Base-by-base conservation (phyloP, 2,797 vertebrate genomes). In the Myotis daubentonii region DNA sequence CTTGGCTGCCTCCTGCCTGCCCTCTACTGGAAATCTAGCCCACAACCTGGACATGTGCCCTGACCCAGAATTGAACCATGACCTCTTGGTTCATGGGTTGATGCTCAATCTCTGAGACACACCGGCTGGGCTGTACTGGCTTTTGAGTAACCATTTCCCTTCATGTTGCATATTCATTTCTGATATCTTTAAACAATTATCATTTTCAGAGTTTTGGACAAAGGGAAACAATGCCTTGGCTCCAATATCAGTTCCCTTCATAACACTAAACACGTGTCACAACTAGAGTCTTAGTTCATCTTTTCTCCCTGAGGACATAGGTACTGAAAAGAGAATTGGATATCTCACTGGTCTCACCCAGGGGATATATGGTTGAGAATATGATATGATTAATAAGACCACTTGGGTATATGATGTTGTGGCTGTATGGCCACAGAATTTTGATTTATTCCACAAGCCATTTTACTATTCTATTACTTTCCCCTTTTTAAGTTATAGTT, bases 321-420 rank as follows among this genome's bases (percentile, higher is more conserved):
- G 82, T 79, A 88, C 74, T 91, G 70, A 94, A 90, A 91, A 90
- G 74, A 91, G 70, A 94, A 91, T 91, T 91, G 60, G 53, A 78
- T 94, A 33, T 30, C 22, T 89, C 80, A 72, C 33, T 80, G 76
- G 25, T 74, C 60, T 60, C 97, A 91, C 28, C 49, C 23, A 17
- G 81, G 53, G 78, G 44, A 74, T 49, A 70, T 36, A 87, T 4
- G 55, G 72, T 93, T 95, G 55, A 76, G 95, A 80, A 96, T 71
- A 82, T 0, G 20, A 68, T 79, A 75, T 88, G 84, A 95, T 85
- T 93, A 94, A 49, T 47, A 55, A 68, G 88, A 87, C n/a, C 91
- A 60, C 15, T 95, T 82, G 44, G 23, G 38, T 92, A 83, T 88
- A 83, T 88, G 74, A 38, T 66, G 25, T 74, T 57, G 25, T 76